Evolutionary conservation across 2,113 vertebrate genomes (phyloP).

Genomic region (Thalassarche chlororhynchos): DNA sequence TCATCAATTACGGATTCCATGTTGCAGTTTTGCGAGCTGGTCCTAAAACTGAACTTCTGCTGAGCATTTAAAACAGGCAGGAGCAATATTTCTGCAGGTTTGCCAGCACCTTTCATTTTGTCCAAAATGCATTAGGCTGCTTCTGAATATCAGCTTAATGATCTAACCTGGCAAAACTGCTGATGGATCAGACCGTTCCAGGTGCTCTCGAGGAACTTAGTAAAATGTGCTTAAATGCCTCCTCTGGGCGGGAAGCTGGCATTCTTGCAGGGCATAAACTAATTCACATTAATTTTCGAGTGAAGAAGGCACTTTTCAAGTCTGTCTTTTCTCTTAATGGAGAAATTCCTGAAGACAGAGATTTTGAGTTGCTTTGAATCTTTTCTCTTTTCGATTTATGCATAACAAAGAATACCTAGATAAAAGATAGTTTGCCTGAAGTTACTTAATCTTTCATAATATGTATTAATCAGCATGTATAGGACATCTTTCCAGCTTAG

Average conservation of each 20-base stretch:
- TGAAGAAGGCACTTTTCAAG: neutral
- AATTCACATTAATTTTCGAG: neutral
- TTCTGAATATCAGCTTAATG: neutral
- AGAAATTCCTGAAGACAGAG: neutral
- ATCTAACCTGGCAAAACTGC: neutral
- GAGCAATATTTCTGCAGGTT: neutral
- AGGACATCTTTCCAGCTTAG: neutral
- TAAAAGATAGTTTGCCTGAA: neutral
- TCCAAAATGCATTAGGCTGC: neutral
- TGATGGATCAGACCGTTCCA: neutral
- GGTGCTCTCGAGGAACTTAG: neutral
- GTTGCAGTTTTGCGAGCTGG: neutral
- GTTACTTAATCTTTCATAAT: neutral
- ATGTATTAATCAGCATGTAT: neutral
- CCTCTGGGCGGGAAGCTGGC: neutral
- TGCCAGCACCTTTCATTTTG: neutral
- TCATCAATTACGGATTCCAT: neutral
- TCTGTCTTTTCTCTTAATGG: neutral
- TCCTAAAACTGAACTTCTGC: neutral
- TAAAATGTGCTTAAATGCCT: neutral
- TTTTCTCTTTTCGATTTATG: neutral
- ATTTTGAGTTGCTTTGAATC: neutral
- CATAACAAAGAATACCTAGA: neutral
- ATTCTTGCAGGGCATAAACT: neutral
- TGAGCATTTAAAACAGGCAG: neutral